phyloP scores from a whole-genome alignment of 2,888 invertebrate genomes.

The Amaurobius ferox region DNA sequence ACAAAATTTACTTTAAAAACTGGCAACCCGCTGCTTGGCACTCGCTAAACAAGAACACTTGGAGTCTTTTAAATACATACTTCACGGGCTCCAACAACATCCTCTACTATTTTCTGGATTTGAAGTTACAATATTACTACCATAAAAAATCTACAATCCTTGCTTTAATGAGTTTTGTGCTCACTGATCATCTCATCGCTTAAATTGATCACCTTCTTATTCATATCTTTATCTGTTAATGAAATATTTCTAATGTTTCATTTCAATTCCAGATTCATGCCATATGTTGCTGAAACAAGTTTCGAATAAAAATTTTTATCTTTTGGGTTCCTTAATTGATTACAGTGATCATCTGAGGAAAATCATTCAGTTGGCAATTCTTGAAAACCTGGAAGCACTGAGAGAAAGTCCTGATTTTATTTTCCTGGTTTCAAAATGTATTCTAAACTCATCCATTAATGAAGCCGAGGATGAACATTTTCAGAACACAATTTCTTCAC shows the following conservation, averaged over 20 bases:
- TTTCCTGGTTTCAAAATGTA: constrained; percentile 34
- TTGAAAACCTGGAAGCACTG: constrained; percentile 11
- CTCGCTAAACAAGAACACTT: no score
- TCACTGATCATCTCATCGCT: no score
- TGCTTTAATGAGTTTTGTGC: no score
- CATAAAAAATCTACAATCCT: no score
- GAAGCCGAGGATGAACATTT: constrained; percentile 22
- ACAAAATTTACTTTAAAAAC: no score
- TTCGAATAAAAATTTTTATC: constrained; percentile 27
- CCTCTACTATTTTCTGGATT: no score
- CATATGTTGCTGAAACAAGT: constrained; percentile 27
- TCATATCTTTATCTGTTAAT: neutral
- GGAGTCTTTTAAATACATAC: no score
- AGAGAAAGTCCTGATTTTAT: constrained; percentile 17
- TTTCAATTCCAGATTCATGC: constrained; percentile 35
- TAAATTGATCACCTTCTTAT: no score
- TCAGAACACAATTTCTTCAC: constrained; percentile 8
- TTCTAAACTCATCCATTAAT: neutral
- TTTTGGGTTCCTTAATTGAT: constrained; percentile 30
- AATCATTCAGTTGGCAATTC: constrained; percentile 8
- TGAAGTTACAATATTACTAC: no score
- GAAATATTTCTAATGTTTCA: no score
- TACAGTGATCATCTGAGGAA: constrained; percentile 18
- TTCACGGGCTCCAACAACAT: no score
- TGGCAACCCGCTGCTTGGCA: no score